These are phyloP conservation scores for Synanthedon andrenaeformis DNA, from an alignment of 2,888 invertebrate species.

Conservation along the genomic window DNA sequence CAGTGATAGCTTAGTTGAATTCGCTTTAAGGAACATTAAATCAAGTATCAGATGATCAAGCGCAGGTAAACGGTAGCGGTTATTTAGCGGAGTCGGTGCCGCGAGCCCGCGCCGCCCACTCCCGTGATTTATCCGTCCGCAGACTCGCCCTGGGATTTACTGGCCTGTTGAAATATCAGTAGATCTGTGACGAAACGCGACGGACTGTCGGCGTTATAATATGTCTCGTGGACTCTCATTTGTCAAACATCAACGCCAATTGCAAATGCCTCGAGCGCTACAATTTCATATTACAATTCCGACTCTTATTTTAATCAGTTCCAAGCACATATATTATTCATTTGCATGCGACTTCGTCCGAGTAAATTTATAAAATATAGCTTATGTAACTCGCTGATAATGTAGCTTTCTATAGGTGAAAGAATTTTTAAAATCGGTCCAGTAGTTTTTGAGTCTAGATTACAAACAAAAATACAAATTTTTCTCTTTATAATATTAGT, in stretches of 20 bases:
- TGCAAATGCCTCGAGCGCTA: neutral
- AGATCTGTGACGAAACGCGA: constrained; percentile 42
- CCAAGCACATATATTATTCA: no score
- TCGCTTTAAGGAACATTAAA: constrained; percentile 31
- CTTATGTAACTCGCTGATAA: no score
- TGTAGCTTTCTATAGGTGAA: no score
- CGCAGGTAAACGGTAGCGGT: constrained; percentile 67
- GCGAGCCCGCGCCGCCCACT: constrained; percentile 51
- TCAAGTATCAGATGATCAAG: constrained; percentile 66
- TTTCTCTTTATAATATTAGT: no score
- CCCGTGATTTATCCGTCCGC: constrained; percentile 56
- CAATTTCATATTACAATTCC: neutral
- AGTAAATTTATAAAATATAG: no score
- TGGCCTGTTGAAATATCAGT: constrained; percentile 52
- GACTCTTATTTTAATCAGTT: neutral
- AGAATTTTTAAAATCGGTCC: no score
- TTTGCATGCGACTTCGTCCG: no score
- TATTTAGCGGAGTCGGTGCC: constrained; percentile 43
- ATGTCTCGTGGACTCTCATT: constrained; percentile 16
- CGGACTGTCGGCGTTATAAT: neutral
- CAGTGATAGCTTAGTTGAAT: neutral
- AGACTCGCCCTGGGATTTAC: constrained; percentile 15
- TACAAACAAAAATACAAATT: no score
- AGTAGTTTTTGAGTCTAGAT: no score
- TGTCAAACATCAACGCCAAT: constrained; percentile 14